Percentiles rank a stretch among this genome's conserved stretches.
Conservation (phyloP, 2,797 vertebrate genomes). For the Discoglossus pictus region DNA sequence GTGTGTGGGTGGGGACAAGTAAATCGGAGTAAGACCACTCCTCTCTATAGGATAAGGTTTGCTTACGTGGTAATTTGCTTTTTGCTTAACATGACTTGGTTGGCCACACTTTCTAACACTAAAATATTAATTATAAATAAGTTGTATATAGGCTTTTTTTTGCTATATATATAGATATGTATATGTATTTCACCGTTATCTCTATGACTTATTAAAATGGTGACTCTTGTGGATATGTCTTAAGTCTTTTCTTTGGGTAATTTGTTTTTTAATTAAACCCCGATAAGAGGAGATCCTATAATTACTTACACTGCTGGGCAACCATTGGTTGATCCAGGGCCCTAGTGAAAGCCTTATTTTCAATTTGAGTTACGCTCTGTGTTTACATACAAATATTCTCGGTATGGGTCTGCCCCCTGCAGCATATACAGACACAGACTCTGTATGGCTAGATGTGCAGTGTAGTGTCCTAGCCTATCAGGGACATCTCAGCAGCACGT, state of each 20-base stretch:
- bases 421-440: too few relatives aligned
- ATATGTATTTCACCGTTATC: conserved; percentile 71
- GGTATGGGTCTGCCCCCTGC: too few relatives aligned
- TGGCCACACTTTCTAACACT: conserved; percentile 55
- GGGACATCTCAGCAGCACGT: too few relatives aligned
- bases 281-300: too few relatives aligned
- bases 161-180: conserved; percentile 69
- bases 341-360: too few relatives aligned
- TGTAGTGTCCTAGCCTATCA: too few relatives aligned
- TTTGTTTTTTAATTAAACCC: conserved; percentile 51
- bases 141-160: conserved; percentile 63
- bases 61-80: conserved; percentile 32
- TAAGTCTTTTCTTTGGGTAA: too few relatives aligned
- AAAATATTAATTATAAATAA: conserved; percentile 45
- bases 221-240: conserved; percentile 30
- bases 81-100: conserved; percentile 74
- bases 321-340: too few relatives aligned
- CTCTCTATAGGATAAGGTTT: conserved; percentile 69
- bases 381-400: too few relatives aligned
- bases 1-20: conserved; percentile 62
- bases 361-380: too few relatives aligned
- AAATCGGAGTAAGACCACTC: conserved; percentile 66
- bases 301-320: too few relatives aligned
- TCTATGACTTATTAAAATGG: conserved; percentile 73
- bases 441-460: too few relatives aligned